Evolutionary conservation across 2,113 vertebrate species (phyloP), one percentile per base, ranked within the genome.

Genomic region (Semnornis frantzii): DNA sequence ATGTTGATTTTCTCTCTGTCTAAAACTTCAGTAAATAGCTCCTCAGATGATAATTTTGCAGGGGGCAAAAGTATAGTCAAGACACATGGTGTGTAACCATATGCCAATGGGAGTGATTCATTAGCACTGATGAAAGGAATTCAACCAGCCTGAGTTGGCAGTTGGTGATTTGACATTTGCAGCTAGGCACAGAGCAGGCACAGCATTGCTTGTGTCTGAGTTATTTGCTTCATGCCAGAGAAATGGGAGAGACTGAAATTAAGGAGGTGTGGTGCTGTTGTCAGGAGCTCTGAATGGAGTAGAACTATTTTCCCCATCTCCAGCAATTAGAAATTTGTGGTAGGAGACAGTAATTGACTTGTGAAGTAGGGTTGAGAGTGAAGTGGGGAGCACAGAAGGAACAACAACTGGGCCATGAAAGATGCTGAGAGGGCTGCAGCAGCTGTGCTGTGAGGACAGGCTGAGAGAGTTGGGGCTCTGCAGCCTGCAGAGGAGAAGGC

Each of bases 1-100:
- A 66, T 89, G 86, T 76, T 87, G 72, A 75, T 78, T 95, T 90
- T 76, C 68, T 85, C 91, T 69, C 27, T 74, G 78, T 58, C 79
- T 92, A 50, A 96, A 94, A 96, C 93, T 94, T 91, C 75, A 88
- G 87, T 95, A 84, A 94, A 96, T 89, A 95, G 71, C 88, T 90
- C 86, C 92, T 95, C 63, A 46, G 64, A 82, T 84, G 64, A 80
- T 84, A 10, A 68, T 90, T 95, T 94, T 85, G 75, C 76, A 80
- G 71, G 93, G 87, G 90, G 75, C 63, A 96, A 92, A 96, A 91
- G 91, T 83, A 71, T 57, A 92, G 80, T 95, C 86, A 95, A 95
- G 80, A 82, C 73, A 93, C 54, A 86, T 92, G 90, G 91, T 93
- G 92, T 82, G 91, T 91, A 85, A 42, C 90, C 70, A 82, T 94